These are phyloP conservation scores for Melanocharis versteri DNA, from an alignment of 2,113 vertebrate species.

Conservation along the genomic window DNA sequence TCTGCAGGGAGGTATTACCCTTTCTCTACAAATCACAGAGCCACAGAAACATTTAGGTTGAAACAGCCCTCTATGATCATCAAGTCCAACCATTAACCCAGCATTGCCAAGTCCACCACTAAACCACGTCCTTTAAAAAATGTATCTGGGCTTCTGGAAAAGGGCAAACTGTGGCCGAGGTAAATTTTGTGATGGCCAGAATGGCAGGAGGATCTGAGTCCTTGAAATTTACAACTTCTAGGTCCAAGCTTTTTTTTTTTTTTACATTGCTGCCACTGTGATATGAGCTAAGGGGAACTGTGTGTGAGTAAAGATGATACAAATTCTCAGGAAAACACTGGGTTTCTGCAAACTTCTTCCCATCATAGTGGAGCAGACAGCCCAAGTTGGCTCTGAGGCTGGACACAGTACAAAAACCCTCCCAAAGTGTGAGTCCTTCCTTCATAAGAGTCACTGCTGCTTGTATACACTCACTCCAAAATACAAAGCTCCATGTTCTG, in stretches of 20 bases:
- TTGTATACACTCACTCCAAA: not conserved
- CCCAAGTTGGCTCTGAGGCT: not conserved
- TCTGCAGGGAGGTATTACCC: not conserved
- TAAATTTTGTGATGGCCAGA: not conserved
- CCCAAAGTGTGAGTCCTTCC: not conserved
- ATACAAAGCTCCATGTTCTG: rapidly evolving
- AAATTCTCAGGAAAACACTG: not conserved
- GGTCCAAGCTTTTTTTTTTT: not conserved
- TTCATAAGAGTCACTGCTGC: not conserved
- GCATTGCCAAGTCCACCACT: not conserved
- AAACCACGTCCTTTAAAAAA: not conserved
- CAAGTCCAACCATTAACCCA: not conserved
- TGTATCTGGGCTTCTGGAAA: not conserved
- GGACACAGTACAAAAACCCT: not conserved
- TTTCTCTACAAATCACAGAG: not conserved
- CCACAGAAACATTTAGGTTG: not conserved
- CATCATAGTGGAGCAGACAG: not conserved
- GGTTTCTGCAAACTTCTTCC: not conserved
- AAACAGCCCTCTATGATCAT: not conserved
- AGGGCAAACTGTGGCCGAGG: not conserved
- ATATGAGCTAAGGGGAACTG: not conserved
- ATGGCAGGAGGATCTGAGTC: not conserved
- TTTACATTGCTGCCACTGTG: not conserved
- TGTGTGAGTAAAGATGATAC: not conserved
- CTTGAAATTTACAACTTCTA: not conserved